Base-by-base conservation (phyloP, 1,140 invertebrate genomes). In the roundworm (Caenorhabditis elegans) region DNA sequence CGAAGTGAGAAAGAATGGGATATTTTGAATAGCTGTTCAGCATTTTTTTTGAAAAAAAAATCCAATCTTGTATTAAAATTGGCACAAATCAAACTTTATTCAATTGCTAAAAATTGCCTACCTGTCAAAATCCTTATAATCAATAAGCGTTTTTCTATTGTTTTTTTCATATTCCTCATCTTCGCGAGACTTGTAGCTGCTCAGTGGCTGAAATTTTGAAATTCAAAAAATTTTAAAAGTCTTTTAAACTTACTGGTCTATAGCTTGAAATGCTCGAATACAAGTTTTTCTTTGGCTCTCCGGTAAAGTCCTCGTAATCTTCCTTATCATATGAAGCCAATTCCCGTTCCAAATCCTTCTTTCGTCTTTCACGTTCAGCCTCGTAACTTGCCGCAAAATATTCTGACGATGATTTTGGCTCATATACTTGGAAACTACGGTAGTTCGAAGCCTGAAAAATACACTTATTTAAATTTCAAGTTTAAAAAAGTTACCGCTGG, bases 111-210 rank as follows among this genome's bases (percentile, higher is more conserved):
- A 36, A 4, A 10, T 0, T n/a, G 4, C 49, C 8, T 39, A 84
- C 83, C 83, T 84, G 28, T 82, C 53, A 34, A 85, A 85, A 19
- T 84, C 70, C 83, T 85, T 76, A 48, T 85, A 85, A 39, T 85
- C 84, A 17, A 85, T 79, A 19, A 85, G 34, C 17, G 77, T 85
- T 17, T 76, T 60, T 31, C 36, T 51, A 75, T 85, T 85, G 83
- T 85, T 85, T 65, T 82, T 85, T 15, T 76, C 39, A 39, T 79
- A 85, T 22, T 85, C 83, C 5, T 85, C 84, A 22, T 85, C 82
- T 8, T 48, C 49, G 15, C 76, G 81, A 22, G 53, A 53, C 24
- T 49, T 84, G 46, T 28, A 84, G 46, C 28, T 84, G 76, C 17
- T 77, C n/a, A 48, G 28, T 48, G 46, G 43, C 76, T 77, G n/a